These are phyloP conservation scores for Thaumetopoea pityocampa DNA, from an alignment of 1,140 invertebrate genomes.

Conservation along the genomic window DNA sequence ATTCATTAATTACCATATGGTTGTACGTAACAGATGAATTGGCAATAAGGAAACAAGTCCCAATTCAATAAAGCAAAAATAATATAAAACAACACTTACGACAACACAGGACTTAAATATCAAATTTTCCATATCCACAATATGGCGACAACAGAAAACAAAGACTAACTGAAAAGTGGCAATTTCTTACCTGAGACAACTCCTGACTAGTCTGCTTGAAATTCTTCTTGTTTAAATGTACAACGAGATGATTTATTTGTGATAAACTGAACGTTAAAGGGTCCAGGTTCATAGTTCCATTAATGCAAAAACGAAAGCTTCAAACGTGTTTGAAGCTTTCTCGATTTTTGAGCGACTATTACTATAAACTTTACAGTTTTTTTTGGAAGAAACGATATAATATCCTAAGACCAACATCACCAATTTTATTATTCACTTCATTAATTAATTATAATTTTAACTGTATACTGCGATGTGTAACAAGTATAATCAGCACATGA, in stretches of 20 bases:
- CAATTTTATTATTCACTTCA: conserved; percentile 63
- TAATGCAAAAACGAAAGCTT: conserved; percentile 79
- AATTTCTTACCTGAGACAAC: conserved; percentile 72
- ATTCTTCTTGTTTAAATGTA: conserved; percentile 97
- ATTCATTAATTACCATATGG: too few relatives aligned
- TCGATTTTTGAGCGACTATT: conserved; percentile 63
- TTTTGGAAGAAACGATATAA: conserved; percentile 59
- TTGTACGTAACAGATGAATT: conserved; percentile 14
- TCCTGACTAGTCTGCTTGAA: conserved; percentile 91
- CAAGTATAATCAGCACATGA: conserved; percentile 37
- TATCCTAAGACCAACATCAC: conserved; percentile 71
- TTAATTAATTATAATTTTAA: conserved; percentile 62
- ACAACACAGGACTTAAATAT: conserved; percentile 23
- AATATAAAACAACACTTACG: conserved; percentile 9
- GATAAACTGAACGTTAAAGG: conserved; percentile 97
- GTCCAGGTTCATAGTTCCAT: conserved; percentile 99
- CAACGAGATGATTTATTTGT: conserved; percentile 97
- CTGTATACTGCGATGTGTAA: conserved; percentile 34
- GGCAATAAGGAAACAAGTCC: conserved; percentile 13
- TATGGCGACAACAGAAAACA: conserved; percentile 70
- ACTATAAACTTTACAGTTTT: conserved; percentile 61
- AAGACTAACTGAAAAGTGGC: conserved; percentile 40
- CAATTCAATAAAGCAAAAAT: conserved; percentile 17
- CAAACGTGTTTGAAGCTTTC: conserved; percentile 90
- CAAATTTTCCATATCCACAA: conserved; percentile 47